A percentile compares a stretch with the other conserved stretches of the same genome.
phyloP scores from a whole-genome alignment of 2,113 vertebrate species.

The Oenanthe oenanthe region DNA sequence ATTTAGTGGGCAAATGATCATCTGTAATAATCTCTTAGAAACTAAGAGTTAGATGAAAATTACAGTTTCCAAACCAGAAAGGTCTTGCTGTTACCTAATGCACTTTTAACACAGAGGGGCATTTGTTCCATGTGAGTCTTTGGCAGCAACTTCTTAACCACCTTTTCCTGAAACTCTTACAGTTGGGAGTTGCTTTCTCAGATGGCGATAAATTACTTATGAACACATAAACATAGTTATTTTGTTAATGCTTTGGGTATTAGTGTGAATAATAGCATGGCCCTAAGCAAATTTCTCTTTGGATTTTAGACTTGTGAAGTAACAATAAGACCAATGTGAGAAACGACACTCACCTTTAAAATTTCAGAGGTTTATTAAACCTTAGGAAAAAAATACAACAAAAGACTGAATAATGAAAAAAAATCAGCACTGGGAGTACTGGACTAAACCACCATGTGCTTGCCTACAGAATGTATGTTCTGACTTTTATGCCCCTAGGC shows the following conservation, averaged over 20 bases:
- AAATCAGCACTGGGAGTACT: too few species aligned
- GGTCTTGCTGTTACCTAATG: constrained; percentile 22
- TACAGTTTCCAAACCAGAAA: constrained; percentile 37
- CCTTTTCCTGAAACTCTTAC: constrained; percentile 24
- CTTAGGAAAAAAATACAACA: too few species aligned
- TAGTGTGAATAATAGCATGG: constrained; percentile 16
- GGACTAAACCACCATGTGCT: too few species aligned
- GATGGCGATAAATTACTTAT: constrained; percentile 7
- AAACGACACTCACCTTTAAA: too few species aligned
- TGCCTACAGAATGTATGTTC: too few species aligned
- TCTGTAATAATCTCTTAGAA: constrained; percentile 6
- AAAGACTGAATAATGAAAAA: too few species aligned
- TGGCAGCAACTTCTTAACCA: constrained; percentile 22
- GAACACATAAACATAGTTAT: constrained; percentile 17
- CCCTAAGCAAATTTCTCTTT: background rate
- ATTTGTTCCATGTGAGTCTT: constrained; percentile 46
- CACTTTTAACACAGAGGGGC: background rate
- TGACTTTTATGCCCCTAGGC: too few species aligned
- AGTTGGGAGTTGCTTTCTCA: background rate
- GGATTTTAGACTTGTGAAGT: background rate
- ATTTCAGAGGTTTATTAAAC: too few species aligned
- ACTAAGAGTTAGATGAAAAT: background rate
- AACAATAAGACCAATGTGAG: background rate
- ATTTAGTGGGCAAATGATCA: background rate
- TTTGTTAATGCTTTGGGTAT: constrained; percentile 37